A percentile compares a stretch with the other conserved stretches of the same genome.
Evolutionary conservation across 2,888 invertebrate genomes (phyloP).

Genomic region (Lasioglossum morio): DNA sequence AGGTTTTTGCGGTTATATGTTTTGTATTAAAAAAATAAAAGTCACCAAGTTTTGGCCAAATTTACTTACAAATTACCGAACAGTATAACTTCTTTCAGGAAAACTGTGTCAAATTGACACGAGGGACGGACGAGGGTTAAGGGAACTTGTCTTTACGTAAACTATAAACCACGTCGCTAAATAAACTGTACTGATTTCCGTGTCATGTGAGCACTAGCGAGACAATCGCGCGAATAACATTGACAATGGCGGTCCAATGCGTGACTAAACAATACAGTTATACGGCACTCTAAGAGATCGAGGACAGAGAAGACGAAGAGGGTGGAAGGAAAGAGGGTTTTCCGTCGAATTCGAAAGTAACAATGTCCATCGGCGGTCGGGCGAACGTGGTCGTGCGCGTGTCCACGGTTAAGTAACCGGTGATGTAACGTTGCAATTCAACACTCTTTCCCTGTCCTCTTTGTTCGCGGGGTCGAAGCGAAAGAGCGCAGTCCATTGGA

Average conservation of each 20-base stretch:
- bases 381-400: slow-evolving; percentile 57
- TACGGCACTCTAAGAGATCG: neutral
- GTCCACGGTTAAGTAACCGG: slow-evolving; percentile 71
- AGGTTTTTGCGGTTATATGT: no score
- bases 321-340: slow-evolving; percentile 24
- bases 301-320: neutral
- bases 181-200: no score
- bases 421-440: slow-evolving; percentile 72
- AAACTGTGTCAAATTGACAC: no score
- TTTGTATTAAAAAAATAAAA: no score
- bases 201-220: neutral
- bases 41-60: no score
- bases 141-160: no score
- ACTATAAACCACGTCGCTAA: no score
- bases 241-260: neutral
- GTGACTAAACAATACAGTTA: neutral
- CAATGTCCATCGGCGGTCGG: slow-evolving; percentile 55
- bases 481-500: slow-evolving; percentile 58
- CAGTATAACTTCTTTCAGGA: no score
- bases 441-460: slow-evolving; percentile 57
- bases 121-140: no score
- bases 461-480: slow-evolving; percentile 37
- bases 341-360: slow-evolving; percentile 69
- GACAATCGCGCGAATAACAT: neutral
- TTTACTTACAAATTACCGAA: no score